These are phyloP conservation scores for Hipparchia sbordonii DNA, from an alignment of 2,888 invertebrate species.

Conservation along the genomic window DNA sequence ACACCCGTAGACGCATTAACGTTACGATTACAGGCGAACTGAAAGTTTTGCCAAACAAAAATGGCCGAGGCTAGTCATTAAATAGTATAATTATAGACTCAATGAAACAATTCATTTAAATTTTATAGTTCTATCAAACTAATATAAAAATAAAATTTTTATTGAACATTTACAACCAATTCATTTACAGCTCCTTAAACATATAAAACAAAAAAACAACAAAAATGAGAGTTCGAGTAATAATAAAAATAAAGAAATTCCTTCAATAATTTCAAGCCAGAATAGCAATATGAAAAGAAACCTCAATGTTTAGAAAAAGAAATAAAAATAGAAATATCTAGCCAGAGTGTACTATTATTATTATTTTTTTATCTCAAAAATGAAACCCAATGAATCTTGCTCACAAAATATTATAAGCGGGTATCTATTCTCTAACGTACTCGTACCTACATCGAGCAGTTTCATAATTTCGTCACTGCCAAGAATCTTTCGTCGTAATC, in stretches of 20 bases:
- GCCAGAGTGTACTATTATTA: too few relatives aligned
- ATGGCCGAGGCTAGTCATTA: conserved; percentile 43
- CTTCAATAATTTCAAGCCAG: too few relatives aligned
- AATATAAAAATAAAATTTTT: not conserved
- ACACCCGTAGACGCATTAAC: conserved; percentile 25
- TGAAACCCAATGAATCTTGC: not conserved
- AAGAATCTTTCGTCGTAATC: conserved; percentile 25
- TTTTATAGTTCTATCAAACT: not conserved
- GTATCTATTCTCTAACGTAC: not conserved
- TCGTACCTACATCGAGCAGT: not conserved
- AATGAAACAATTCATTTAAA: conserved; percentile 5
- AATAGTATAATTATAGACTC: conserved; percentile 2
- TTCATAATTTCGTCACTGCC: conserved; percentile 14
- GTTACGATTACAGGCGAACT: conserved; percentile 33
- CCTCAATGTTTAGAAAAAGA: too few relatives aligned
- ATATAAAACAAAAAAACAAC: too few relatives aligned
- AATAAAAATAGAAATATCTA: too few relatives aligned
- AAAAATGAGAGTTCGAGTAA: too few relatives aligned
- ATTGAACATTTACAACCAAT: too few relatives aligned
- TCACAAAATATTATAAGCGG: not conserved
- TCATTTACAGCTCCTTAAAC: too few relatives aligned
- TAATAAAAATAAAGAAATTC: too few relatives aligned
- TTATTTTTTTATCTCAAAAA: not conserved
- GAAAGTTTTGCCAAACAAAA: conserved; percentile 30
- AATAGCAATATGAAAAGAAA: too few relatives aligned